Base-by-base conservation (phyloP, 2,888 invertebrate species). In the Peribatodes rhomboidaria region DNA sequence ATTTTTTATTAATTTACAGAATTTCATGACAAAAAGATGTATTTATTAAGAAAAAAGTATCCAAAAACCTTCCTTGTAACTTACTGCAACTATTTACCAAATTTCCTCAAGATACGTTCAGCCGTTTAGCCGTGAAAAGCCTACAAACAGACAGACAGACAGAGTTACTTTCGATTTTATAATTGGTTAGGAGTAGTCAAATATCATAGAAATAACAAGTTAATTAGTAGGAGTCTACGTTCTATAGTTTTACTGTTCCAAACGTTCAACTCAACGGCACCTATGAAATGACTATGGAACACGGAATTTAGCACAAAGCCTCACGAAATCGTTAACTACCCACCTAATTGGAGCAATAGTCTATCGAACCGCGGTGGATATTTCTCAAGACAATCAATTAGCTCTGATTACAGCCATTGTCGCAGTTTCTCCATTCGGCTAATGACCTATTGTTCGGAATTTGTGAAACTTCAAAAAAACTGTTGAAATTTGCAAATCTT, bases 381-480 rank as follows among this genome's bases (percentile, higher is more conserved):
- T 65, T 79, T 78, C 79, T 68, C 71, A 79, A 73, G 73, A 61
- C 63, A 74, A 52, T 77, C 72, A 65, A 73, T 64, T 71, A 71
- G 72, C 70, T 27, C 18, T 76, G 71, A 80, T 78, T 69, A 63
- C 60, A 60, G 33, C 13, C 61, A 61, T 66, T 74, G 74, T 72
- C 71, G 70, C 64, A 71, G 74, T 74, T 75, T 76, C 72, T 68
- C 62, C 20, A 31, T 35, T 35, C 47, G 56, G 58, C 31, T 73
- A 75, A 74, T 73, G 16, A 63, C 55, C 72, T 49, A 79, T 79
- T 80, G 81, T 79, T 68, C 61, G 11, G 56, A 6, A 39, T 67
- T 75, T 68, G 65, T 69, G 76, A 74, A 76, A 77, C 61, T 65
- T 20, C 1, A 16, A 44, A 44, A 22, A 44, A 55, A 35, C 33